Percentiles rank a stretch among this genome's conserved stretches.
Evolutionary conservation across 2,797 vertebrate genomes (phyloP).

Genomic region (Dendrocincla tyrannina): DNA sequence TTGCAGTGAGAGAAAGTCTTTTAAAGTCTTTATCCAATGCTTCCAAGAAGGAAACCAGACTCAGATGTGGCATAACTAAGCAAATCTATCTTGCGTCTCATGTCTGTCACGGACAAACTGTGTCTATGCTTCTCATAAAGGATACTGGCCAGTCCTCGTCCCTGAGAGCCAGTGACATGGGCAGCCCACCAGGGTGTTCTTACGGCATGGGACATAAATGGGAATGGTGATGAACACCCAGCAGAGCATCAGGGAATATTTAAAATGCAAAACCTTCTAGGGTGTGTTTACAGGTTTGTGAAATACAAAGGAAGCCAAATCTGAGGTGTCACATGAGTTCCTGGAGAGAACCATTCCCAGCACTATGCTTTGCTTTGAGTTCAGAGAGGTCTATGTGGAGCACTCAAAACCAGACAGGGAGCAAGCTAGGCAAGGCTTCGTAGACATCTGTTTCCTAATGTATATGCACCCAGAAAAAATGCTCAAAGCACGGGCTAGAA

Average conservation of each 20-base stretch:
- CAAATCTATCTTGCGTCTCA: neutral
- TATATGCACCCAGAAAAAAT: neutral
- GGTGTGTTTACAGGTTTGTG: neutral
- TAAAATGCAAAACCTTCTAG: neutral
- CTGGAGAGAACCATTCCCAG: neutral
- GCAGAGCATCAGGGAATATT: neutral
- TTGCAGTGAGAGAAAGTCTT: neutral
- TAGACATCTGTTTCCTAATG: neutral
- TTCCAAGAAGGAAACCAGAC: neutral
- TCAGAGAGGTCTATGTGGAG: neutral
- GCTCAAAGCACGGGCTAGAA: neutral
- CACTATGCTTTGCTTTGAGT: neutral
- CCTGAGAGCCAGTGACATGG: neutral
- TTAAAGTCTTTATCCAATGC: neutral
- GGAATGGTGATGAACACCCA: fast-evolving
- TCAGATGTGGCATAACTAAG: neutral
- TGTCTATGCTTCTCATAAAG: neutral
- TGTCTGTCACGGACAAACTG: neutral
- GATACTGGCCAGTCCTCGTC: neutral
- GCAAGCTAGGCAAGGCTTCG: neutral
- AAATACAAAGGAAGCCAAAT: neutral
- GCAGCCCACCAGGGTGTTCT: neutral
- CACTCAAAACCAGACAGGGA: neutral
- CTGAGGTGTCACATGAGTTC: neutral
- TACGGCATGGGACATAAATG: neutral